phyloP scores from a whole-genome alignment of 2,797 vertebrate genomes.

The Urophycis tenuis region DNA sequence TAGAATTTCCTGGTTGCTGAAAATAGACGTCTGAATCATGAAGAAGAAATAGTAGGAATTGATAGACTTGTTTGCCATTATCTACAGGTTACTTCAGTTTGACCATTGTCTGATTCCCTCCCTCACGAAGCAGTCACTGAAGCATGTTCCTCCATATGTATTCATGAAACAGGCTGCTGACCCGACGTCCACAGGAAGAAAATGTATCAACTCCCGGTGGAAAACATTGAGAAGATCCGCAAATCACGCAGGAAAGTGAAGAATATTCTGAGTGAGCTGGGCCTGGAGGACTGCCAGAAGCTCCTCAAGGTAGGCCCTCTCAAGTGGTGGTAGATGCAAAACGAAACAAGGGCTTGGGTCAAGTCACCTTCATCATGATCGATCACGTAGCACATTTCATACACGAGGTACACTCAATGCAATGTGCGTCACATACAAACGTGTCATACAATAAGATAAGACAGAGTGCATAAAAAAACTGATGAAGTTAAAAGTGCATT shows the following conservation, averaged over 20 bases:
- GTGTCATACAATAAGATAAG: too few relatives aligned
- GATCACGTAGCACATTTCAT: too few relatives aligned
- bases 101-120: not conserved
- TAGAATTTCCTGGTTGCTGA: not conserved
- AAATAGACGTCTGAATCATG: not conserved
- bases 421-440: too few relatives aligned
- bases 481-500: too few relatives aligned
- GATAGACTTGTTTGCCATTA: not conserved
- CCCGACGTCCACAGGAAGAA: constrained; percentile 61
- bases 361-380: too few relatives aligned
- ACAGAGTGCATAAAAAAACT: too few relatives aligned
- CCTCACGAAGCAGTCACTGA: not conserved
- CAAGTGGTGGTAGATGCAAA: constrained; percentile 30
- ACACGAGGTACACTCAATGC: too few relatives aligned
- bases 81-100: not conserved
- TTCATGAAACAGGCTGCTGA: constrained; percentile 12
- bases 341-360: too few relatives aligned
- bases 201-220: constrained; percentile 96
- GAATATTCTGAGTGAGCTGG: constrained; percentile 84
- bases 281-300: constrained; percentile 84
- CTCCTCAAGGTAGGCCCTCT: constrained; percentile 62
- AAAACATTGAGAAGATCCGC: constrained; percentile 90
- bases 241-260: constrained; percentile 92
- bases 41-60: too few relatives aligned
- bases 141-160: not conserved